Evolutionary conservation across 2,888 invertebrate genomes (phyloP).

Genomic region (Mechanitis mazaeus): DNA sequence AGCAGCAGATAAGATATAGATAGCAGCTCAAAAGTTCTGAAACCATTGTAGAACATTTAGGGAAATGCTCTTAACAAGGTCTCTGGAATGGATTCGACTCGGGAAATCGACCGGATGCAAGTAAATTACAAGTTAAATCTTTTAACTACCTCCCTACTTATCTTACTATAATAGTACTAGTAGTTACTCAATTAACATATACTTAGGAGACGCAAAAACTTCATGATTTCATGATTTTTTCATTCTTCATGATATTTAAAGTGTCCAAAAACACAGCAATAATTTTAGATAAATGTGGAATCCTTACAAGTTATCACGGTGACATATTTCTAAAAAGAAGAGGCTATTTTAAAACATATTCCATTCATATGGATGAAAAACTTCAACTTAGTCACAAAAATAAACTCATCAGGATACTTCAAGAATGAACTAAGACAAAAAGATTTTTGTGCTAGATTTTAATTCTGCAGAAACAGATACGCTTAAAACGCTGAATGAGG

Average conservation of each 20-base stretch:
- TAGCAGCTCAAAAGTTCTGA: slow-evolving; percentile 62
- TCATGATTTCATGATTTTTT: too few relatives aligned
- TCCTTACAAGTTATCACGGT: slow-evolving; percentile 82
- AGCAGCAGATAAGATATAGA: too few relatives aligned
- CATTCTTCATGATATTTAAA: slow-evolving; percentile 42
- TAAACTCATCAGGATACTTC: slow-evolving; percentile 49
- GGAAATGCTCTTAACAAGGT: slow-evolving; percentile 98
- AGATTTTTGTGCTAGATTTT: slow-evolving; percentile 43
- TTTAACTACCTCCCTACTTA: neutral
- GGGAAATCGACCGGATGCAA: slow-evolving; percentile 86
- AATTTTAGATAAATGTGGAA: slow-evolving; percentile 80
- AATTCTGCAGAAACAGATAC: slow-evolving; percentile 30
- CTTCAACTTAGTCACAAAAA: slow-evolving; percentile 68
- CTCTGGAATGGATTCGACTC: slow-evolving; percentile 96
- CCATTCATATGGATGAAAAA: slow-evolving; percentile 80
- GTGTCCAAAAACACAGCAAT: slow-evolving; percentile 84
- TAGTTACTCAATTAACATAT: too few relatives aligned
- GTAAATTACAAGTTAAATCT: slow-evolving; percentile 48
- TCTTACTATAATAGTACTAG: too few relatives aligned
- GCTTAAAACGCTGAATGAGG: slow-evolving; percentile 35
- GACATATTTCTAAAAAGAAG: slow-evolving; percentile 85
- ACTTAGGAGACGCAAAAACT: too few relatives aligned
- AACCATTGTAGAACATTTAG: slow-evolving; percentile 98
- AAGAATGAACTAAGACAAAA: slow-evolving; percentile 43
- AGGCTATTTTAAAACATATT: slow-evolving; percentile 82